Evolutionary conservation across 2,888 invertebrate species (phyloP).

Genomic region (Congeria kusceri): DNA sequence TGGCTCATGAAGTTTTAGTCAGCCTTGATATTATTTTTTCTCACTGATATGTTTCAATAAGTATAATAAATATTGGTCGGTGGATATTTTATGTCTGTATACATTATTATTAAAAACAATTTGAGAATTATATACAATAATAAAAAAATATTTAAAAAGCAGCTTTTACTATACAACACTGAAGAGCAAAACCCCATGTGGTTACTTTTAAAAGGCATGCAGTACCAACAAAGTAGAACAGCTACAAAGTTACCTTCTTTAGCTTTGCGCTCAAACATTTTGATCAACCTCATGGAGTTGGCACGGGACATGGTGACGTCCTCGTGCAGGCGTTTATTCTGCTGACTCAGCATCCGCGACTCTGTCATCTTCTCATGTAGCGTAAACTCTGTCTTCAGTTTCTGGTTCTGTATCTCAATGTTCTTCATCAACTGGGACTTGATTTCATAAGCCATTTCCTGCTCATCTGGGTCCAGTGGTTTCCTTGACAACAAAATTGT

Average conservation of each 20-base stretch:
- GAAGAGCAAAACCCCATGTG: no score
- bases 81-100: no score
- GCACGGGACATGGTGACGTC: conserved; percentile 72
- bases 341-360: conserved; percentile 68
- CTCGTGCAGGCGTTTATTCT: conserved; percentile 67
- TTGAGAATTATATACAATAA: no score
- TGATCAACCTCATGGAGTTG: conserved; percentile 74
- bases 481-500: conserved; percentile 50
- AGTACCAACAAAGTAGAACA: no score
- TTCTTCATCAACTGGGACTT: conserved; percentile 78
- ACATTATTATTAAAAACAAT: no score
- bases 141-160: no score
- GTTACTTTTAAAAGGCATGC: no score
- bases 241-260: conserved; percentile 75
- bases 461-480: conserved; percentile 75
- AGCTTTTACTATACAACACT: no score
- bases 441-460: conserved; percentile 77
- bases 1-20: no score
- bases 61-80: no score
- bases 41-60: no score
- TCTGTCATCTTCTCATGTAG: conserved; percentile 76
- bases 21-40: no score
- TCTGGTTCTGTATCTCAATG: conserved; percentile 76
- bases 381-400: conserved; percentile 75
- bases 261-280: conserved; percentile 77